These are phyloP conservation scores for Blennius ocellaris DNA, from an alignment of 2,113 vertebrate species.

Conservation along the genomic window DNA sequence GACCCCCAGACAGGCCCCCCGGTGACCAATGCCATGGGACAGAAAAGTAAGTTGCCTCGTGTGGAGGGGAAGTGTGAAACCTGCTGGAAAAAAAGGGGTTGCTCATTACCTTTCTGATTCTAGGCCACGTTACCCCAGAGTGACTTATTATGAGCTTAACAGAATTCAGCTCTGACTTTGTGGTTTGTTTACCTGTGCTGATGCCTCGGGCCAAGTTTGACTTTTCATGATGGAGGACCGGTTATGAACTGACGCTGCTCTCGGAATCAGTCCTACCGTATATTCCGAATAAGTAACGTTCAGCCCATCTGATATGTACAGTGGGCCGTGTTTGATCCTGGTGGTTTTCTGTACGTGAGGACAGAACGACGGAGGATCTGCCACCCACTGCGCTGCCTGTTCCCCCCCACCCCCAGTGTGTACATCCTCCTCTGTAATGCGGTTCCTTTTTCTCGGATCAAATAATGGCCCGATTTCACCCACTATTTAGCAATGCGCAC, in stretches of 20 bases:
- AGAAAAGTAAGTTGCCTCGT: constrained; percentile 79
- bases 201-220: constrained; percentile 36
- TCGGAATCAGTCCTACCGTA: neutral
- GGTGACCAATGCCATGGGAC: constrained; percentile 77
- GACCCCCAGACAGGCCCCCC: constrained; percentile 83
- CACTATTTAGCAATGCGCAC: constrained; percentile 30
- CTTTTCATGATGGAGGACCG: constrained; percentile 36
- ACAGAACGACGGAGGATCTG: neutral
- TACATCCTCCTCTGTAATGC: too few species aligned
- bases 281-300: constrained; percentile 19
- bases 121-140: constrained; percentile 25
- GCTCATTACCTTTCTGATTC: constrained; percentile 20
- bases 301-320: constrained; percentile 24
- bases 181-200: constrained; percentile 38
- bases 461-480: constrained; percentile 53
- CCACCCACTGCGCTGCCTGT: neutral
- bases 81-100: neutral
- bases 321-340: constrained; percentile 4
- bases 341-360: constrained; percentile 7
- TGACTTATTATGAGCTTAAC: constrained; percentile 46
- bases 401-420: too few species aligned
- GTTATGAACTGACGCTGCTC: constrained; percentile 31
- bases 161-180: constrained; percentile 25
- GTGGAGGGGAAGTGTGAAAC: neutral
- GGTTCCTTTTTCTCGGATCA: constrained; percentile 4